Evolutionary conservation across 1,140 invertebrate species (phyloP).

Genomic region (Drosophila tristis): DNA sequence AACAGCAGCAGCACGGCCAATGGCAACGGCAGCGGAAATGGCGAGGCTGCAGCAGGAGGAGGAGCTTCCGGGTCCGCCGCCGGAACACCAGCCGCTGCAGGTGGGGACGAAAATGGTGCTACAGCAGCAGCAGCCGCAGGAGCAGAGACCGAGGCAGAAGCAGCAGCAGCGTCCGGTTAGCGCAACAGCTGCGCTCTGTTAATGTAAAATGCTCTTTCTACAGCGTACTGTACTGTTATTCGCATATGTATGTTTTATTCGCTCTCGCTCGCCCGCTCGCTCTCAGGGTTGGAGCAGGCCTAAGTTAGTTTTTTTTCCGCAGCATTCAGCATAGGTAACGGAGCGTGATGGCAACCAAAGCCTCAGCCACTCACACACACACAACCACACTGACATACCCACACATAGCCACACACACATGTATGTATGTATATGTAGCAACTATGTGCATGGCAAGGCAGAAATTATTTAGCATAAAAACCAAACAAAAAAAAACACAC

Average conservation of each 20-base stretch:
- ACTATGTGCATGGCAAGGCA: conserved; percentile 47
- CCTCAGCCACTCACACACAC: conserved; percentile 17
- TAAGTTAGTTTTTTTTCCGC: conserved; percentile 6
- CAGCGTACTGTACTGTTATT: conserved; percentile 49
- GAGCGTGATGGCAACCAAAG: background rate
- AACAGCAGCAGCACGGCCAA: conserved; percentile 49
- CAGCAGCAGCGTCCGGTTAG: conserved; percentile 60
- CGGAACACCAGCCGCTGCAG: conserved; percentile 8
- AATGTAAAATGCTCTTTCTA: conserved; percentile 44
- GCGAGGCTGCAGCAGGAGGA: conserved; percentile 16
- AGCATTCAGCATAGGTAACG: background rate
- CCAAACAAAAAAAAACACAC: background rate
- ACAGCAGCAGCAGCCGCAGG: conserved; percentile 31
- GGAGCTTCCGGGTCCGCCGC: conserved; percentile 1
- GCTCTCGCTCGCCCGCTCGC: conserved; percentile 20
- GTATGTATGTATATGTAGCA: conserved; percentile 52
- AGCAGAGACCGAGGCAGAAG: conserved; percentile 46
- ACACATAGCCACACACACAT: conserved; percentile 24
- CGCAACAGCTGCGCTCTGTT: conserved; percentile 41
- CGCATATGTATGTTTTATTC: conserved; percentile 49
- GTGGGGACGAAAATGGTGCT: conserved; percentile 17
- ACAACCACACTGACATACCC: background rate
- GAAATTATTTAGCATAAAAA: conserved; percentile 63
- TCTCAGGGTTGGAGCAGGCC: background rate
- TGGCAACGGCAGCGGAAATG: conserved; percentile 21